Percentiles rank a stretch among this genome's conserved stretches.
Evolutionary conservation across 2,888 invertebrate genomes (phyloP).

Genomic region (Drosophila nigricruria): DNA sequence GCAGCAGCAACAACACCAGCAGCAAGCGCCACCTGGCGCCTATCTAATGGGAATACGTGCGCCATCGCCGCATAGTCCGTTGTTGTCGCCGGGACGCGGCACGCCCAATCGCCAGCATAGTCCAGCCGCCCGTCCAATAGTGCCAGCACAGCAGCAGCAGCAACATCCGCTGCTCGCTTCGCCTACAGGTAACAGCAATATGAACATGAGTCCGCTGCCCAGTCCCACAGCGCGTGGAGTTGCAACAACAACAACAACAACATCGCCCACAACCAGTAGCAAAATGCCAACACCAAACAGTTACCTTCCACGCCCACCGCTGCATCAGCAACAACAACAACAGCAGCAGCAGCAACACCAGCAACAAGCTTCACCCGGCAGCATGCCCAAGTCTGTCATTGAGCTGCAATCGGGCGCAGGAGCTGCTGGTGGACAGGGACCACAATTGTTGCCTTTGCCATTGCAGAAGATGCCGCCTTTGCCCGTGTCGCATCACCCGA

Average conservation of each 20-base stretch:
- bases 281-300: constrained; percentile 57
- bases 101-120: constrained; percentile 72
- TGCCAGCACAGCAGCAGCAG: constrained; percentile 53
- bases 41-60: constrained; percentile 80
- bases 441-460: constrained; percentile 72
- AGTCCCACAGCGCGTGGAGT: constrained; percentile 75
- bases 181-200: constrained; percentile 52
- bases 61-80: constrained; percentile 84
- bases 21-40: constrained; percentile 42
- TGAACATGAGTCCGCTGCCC: constrained; percentile 82
- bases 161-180: constrained; percentile 58
- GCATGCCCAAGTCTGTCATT: constrained; percentile 83
- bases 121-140: constrained; percentile 54
- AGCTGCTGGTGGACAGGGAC: constrained; percentile 53
- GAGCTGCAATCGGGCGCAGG: constrained; percentile 56
- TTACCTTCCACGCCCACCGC: constrained; percentile 59
- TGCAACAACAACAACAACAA: constrained; percentile 66
- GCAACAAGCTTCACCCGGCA: constrained; percentile 47
- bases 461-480: constrained; percentile 80
- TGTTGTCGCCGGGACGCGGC: constrained; percentile 73
- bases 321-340: constrained; percentile 73
- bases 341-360: constrained; percentile 55
- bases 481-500: constrained; percentile 75
- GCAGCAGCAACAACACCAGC: constrained; percentile 58
- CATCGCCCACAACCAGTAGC: constrained; percentile 70